Base-by-base conservation (phyloP, 2,888 invertebrate species). In the Ichneumoninae sp. region DNA sequence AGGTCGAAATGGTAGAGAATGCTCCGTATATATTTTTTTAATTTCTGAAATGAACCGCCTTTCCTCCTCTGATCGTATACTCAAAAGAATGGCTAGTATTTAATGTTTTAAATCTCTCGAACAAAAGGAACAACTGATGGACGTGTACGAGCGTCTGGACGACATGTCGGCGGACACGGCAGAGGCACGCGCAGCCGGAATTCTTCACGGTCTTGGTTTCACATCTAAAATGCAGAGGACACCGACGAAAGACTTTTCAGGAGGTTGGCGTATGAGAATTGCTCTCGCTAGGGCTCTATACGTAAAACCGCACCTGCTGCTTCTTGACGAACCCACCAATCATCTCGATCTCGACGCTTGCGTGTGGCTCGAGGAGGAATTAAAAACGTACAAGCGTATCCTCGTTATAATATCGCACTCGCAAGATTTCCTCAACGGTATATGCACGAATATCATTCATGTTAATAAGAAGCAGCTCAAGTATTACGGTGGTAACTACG, bases 261-360 rank as follows among this genome's bases (percentile, higher is more conserved):
- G 97, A 95, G 96, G 99, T 90, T 99, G 99, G 99, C 96, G 99
- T 83, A 99, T 99, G 99, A 96, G 99, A 89, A 99, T 99, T 87
- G 99, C 99, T 1, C 94, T 99, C 80, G 99, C 99, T 5, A 92
- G 99, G 90, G 99, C 99, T 1, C 94, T 99, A 54, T 99, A 99
- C 93, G 97, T 99, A 66, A 99, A 99, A 94, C 99, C 99, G 0
- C 99, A 99, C 92, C 94, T 99, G 82, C 94, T 99, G 87, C 94
- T 99, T 90, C 95, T 99, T 52, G 99, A 99, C 94, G 99, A 99
- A 94, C 99, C 99, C 3, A 99, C 99, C 13, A 99, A 99, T 94
- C 99, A 99, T 94, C 96, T 99, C 86, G 99, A 99, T 95, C 95
- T 99, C 89, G 99, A 99, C 93, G 99, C 99, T 80, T 99, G 99